A percentile compares a stretch with the other conserved stretches of the same genome.
These are phyloP conservation scores for Diachasmimorpha longicaudata DNA, from an alignment of 1,140 invertebrate genomes.

Conservation along the genomic window DNA sequence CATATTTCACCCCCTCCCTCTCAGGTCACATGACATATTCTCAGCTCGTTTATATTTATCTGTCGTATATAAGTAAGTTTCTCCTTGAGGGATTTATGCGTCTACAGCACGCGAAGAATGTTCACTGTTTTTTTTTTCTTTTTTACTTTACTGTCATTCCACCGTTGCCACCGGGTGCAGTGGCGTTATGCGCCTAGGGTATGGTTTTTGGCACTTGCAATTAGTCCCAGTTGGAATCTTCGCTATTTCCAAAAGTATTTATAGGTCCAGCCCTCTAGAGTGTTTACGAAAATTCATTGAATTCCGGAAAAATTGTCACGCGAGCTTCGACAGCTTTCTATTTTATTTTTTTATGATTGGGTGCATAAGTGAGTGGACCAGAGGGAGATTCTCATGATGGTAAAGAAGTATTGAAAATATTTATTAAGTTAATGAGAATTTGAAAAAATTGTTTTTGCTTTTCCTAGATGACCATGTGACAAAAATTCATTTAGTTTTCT, in stretches of 20 bases:
- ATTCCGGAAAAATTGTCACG: neutral
- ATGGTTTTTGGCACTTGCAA: constrained; percentile 25
- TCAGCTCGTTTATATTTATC: constrained; percentile 27
- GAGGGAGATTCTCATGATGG: no score
- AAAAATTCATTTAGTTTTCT: no score
- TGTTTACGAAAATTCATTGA: neutral
- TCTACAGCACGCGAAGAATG: constrained; percentile 55
- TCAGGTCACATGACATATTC: constrained; percentile 22
- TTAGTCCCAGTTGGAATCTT: constrained; percentile 32
- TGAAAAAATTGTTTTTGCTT: no score
- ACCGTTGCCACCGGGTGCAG: constrained; percentile 17
- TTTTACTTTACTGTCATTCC: constrained; percentile 29
- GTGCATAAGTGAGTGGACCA: no score
- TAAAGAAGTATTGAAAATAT: no score
- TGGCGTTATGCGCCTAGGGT: neutral
- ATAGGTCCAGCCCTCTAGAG: neutral
- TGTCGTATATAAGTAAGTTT: constrained; percentile 33
- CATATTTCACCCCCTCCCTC: constrained; percentile 6
- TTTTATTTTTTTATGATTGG: neutral
- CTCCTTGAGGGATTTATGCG: constrained; percentile 57
- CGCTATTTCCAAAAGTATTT: neutral
- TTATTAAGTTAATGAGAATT: no score
- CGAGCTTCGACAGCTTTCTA: neutral
- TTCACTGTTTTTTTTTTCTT: constrained; percentile 53
- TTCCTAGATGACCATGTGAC: no score